Evolutionary conservation across 2,797 vertebrate genomes (phyloP).

Genomic region (Gallinago nigripennis): DNA sequence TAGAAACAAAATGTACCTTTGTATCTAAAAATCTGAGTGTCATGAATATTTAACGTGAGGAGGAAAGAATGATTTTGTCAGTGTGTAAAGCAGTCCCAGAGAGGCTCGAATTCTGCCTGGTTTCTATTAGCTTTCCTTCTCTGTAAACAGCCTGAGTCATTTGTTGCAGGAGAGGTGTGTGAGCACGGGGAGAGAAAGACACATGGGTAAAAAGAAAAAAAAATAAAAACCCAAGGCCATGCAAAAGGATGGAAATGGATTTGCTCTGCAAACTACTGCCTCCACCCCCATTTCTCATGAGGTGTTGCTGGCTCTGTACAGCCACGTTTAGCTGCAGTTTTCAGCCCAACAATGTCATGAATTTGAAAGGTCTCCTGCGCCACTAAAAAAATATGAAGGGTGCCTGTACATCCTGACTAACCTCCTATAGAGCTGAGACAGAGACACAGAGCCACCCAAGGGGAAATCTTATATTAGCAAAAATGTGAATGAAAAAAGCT

Average conservation of each 20-base stretch:
- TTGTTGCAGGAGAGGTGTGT: constrained; percentile 59
- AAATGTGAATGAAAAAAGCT: not conserved
- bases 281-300: not conserved
- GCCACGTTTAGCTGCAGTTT: not conserved
- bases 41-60: constrained; percentile 78
- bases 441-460: not conserved
- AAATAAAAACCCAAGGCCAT: not conserved
- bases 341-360: not conserved
- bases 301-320: not conserved
- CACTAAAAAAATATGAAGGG: not conserved
- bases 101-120: constrained; percentile 74
- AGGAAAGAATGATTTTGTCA: constrained; percentile 80
- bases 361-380: not conserved
- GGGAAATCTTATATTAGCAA: not conserved
- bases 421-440: not conserved
- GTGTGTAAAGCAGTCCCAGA: constrained; percentile 74
- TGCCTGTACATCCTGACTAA: not conserved
- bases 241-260: not conserved
- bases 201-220: not conserved
- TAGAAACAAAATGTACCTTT: constrained; percentile 80
- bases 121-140: constrained; percentile 76
- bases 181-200: constrained; percentile 18
- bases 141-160: constrained; percentile 77
- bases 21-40: constrained; percentile 75
- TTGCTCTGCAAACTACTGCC: not conserved